Evolutionary conservation across 2,113 vertebrate genomes (phyloP).

Genomic region (Nothocercus julius): DNA sequence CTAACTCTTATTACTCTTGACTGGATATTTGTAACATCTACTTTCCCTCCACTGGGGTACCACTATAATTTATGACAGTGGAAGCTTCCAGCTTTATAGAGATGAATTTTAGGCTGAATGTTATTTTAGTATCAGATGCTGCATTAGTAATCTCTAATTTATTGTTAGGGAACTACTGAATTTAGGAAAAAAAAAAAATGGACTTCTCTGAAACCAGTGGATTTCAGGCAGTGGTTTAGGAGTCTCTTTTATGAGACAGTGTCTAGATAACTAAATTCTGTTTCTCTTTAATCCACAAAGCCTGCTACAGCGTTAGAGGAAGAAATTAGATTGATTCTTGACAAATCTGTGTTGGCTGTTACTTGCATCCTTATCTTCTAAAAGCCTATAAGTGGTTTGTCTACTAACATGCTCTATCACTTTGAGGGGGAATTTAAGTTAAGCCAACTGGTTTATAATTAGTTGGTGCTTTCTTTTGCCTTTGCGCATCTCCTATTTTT

Average conservation of each 20-base stretch:
- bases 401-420: background rate
- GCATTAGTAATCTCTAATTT: background rate
- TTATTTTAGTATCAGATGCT: background rate
- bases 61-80: background rate
- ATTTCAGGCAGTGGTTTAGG: background rate
- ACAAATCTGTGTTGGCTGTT: background rate
- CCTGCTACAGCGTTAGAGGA: background rate
- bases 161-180: background rate
- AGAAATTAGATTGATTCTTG: background rate
- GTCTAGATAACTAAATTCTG: background rate
- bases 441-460: background rate
- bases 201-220: accelerated
- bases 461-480: background rate
- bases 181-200: background rate
- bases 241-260: background rate
- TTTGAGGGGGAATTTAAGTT: background rate
- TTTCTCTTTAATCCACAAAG: background rate
- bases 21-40: background rate
- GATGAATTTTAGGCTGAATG: background rate
- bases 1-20: background rate
- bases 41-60: background rate
- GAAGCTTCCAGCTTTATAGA: background rate
- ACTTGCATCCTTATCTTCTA: background rate
- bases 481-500: background rate
- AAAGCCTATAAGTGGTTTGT: background rate